Base-by-base conservation (phyloP, 1,140 invertebrate genomes). In the Epicauta chinensis region DNA sequence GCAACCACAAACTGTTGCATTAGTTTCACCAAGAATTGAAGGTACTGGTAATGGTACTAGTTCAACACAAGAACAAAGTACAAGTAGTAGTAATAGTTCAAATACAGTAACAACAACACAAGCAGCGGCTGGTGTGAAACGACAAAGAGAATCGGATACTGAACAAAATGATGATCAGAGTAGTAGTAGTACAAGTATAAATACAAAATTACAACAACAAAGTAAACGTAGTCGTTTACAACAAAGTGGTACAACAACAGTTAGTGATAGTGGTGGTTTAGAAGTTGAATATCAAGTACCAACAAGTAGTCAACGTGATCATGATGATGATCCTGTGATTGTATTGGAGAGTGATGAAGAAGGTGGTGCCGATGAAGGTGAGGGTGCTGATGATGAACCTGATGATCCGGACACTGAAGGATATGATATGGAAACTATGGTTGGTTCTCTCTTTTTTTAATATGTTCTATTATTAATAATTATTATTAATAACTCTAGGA, bases 291-390 rank as follows among this genome's bases (percentile, higher is more conserved):
- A 82, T 61, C 78, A 89, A 73, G 86, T 89, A 35, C 87, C 87
- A 2, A 89, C 87, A 0, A 89, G 86, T 2, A 88, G 86, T 15
- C 86, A 88, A 63, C 77, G 86, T 17, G 86, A 89, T 66, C 86
- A 88, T 60, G 86, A 89, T 55, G 61, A 63, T 42, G 75, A 79
- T 37, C 82, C 87, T 16, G 82, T 89, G 12, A 82, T 86, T 12
- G 83, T 86, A 15, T 81, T 84, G 16, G 84, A 86, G 46, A 79
- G 81, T 32, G 81, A 84, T 29, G 74, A 74, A 39, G 71, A 71
- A 37, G 71, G 70, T 14, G 71, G 69, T 9, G 74, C 73, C 50
- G 79, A 77, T 62, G 78, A 75, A 36, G 73, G 73, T 17, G 73
- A 71, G 59, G 69, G 70, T 38, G 66, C 57, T n/a, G 65, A 68